A percentile compares a stretch with the other conserved stretches of the same genome.
phyloP scores from a whole-genome alignment of 2,888 invertebrate species.

The Cybosia mesomella region DNA sequence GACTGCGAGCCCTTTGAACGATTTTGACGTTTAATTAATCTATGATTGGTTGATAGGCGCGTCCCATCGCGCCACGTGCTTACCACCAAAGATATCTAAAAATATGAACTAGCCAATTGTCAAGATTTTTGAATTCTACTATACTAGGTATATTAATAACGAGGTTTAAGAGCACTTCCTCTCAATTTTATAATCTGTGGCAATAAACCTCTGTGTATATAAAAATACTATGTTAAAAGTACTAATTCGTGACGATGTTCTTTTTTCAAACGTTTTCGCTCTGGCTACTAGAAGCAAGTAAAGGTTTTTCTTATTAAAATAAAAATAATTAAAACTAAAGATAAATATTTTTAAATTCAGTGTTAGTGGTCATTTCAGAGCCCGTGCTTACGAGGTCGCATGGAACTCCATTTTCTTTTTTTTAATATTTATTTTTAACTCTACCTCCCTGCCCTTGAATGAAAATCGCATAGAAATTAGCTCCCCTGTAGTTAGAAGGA shows the following conservation, averaged over 20 bases:
- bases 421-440: slow-evolving; percentile 40
- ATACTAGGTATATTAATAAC: too few species aligned
- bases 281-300: slow-evolving; percentile 87
- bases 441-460: slow-evolving; percentile 72
- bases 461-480: slow-evolving; percentile 76
- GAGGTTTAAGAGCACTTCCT: neutral
- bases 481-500: slow-evolving; percentile 78
- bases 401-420: slow-evolving; percentile 60
- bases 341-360: slow-evolving; percentile 58
- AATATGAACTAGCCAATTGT: too few species aligned
- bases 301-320: slow-evolving; percentile 65
- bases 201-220: slow-evolving; percentile 20
- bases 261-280: slow-evolving; percentile 81
- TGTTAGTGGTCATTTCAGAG: slow-evolving; percentile 74
- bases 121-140: too few species aligned
- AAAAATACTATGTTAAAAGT: slow-evolving; percentile 51
- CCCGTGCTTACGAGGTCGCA: slow-evolving; percentile 78
- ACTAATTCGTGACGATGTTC: slow-evolving; percentile 69
- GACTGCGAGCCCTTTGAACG: too few species aligned
- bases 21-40: too few species aligned
- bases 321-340: slow-evolving; percentile 36
- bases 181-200: slow-evolving; percentile 3
- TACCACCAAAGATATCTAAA: too few species aligned
- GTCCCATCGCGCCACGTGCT: too few species aligned
- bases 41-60: too few species aligned